Percentiles rank a stretch among this genome's conserved stretches.
Conservation (phyloP, 2,797 vertebrate species). For the Oryzias dopingdopingensis region DNA sequence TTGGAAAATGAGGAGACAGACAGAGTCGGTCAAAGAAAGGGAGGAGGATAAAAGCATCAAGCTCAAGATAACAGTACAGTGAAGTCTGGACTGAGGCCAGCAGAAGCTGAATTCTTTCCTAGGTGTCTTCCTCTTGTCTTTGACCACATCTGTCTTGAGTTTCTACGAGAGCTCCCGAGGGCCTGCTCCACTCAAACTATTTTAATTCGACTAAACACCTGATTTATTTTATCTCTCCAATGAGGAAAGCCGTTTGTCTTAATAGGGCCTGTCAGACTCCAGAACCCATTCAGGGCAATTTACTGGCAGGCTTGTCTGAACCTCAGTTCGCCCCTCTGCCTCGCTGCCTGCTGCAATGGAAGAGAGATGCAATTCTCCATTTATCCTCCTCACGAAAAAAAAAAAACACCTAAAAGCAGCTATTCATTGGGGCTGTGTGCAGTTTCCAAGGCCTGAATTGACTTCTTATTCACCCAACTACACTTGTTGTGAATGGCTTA, state of each 20-base stretch:
- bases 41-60: conserved; percentile 39
- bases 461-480: conserved; percentile 95
- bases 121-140: conserved; percentile 90
- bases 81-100: conserved; percentile 72
- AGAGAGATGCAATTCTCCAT: conserved; percentile 93
- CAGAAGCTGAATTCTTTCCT: conserved; percentile 80
- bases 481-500: conserved; percentile 97
- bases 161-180: conserved; percentile 92
- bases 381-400: conserved; percentile 81
- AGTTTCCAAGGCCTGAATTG: conserved; percentile 93
- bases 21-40: conserved; percentile 23
- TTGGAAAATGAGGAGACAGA: conserved; percentile 36
- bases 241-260: conserved; percentile 99
- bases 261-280: conserved; percentile 99
- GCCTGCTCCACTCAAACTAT: conserved; percentile 98
- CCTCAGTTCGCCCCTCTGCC: conserved; percentile 69
- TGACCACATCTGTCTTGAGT: conserved; percentile 98
- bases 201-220: conserved; percentile 99
- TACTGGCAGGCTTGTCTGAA: conserved; percentile 88
- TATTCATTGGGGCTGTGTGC: conserved; percentile 91
- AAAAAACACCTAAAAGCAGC: conserved; percentile 89
- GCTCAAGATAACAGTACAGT: conserved; percentile 60
- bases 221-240: conserved; percentile 99
- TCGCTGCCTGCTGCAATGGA: conserved; percentile 82
- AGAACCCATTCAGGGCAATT: conserved; percentile 95